Conservation (phyloP, 2,113 vertebrate species). For the Mugil cephalus region DNA sequence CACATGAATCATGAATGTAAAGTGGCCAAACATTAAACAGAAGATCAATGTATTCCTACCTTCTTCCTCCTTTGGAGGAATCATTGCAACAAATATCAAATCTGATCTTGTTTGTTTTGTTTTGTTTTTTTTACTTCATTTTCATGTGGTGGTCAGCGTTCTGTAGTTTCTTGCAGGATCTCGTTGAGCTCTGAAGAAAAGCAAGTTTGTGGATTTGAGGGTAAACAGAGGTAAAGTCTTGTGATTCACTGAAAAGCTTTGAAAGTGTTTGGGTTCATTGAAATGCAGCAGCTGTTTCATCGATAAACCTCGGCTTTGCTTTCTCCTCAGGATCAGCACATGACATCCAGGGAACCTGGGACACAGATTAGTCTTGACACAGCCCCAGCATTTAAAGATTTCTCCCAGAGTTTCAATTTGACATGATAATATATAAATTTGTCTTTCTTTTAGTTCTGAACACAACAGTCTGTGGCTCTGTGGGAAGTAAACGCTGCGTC, state of each 20-base stretch:
- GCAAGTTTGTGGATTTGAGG: constrained; percentile 1
- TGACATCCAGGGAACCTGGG: neutral
- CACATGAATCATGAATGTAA: constrained; percentile 9
- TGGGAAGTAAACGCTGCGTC: constrained; percentile 10
- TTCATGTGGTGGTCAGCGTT: neutral
- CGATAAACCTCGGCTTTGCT: constrained; percentile 4
- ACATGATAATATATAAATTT: neutral
- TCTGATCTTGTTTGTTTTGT: constrained; percentile 26
- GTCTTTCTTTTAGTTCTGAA: neutral
- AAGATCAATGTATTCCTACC: constrained; percentile 10
- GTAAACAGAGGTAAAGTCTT: constrained; percentile 10
- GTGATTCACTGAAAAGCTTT: constrained; percentile 7
- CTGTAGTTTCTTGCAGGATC: constrained; percentile 7
- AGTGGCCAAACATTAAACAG: constrained; percentile 2
- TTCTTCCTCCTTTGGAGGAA: neutral
- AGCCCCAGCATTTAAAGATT: neutral
- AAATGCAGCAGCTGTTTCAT: constrained; percentile 15
- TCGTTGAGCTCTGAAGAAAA: neutral
- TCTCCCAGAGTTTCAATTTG: neutral
- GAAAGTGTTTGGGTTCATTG: constrained; percentile 17
- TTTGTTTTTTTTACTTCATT: neutral
- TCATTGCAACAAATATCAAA: neutral
- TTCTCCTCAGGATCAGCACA: constrained; percentile 6
- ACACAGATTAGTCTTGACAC: neutral
- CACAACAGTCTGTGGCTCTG: neutral